Base-by-base conservation (phyloP, 2,797 vertebrate species). In the Pagetopsis macropterus region DNA sequence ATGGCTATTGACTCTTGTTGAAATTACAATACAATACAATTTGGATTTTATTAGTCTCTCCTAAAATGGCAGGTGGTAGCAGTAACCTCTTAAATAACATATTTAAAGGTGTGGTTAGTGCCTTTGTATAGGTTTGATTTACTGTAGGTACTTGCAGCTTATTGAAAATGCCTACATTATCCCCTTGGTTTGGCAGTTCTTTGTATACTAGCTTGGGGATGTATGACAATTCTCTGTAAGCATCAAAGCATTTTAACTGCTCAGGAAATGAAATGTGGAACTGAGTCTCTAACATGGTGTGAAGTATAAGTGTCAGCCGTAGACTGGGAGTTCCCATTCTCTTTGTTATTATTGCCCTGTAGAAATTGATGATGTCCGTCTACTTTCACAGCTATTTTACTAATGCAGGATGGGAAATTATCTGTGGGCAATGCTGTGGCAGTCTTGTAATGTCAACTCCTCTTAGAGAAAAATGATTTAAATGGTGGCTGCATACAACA, bases 291-390 rank as follows among this genome's bases (percentile, higher is more conserved):
- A 87, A 89, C 83, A 74, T 14, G 66, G 83, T 88, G 82, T 89
- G 82, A 88, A 87, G 80, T 81, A 43, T 64, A 75, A 70, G 79
- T 77, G 78, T 78, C 87, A 79, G 87, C 46, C 44, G 69, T 84
- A 74, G 75, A 82, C 65, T 54, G 70, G 2, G 75, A 78, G 80
- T 81, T 86, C 81, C 62, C 78, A 57, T 85, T 80, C 80, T 83
- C 84, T 90, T 80, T 89, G 78, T 89, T 85, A 88, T 88, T 87
- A 76, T 78, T 90, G 84, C 81, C 85, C 88, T 88, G 85, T 79
- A 87, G 84, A 92, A 91, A 93, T 90, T 89, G 86, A 90, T 79
- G 85, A 87, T 86, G 90, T 87, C 82, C 75, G 62, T 75, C 75
- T 69, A 64, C 85, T 90, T 8, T 89, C 90, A 92, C 90, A 89